phyloP scores from a whole-genome alignment of 2,797 vertebrate genomes.

The Silurus aristotelis region DNA sequence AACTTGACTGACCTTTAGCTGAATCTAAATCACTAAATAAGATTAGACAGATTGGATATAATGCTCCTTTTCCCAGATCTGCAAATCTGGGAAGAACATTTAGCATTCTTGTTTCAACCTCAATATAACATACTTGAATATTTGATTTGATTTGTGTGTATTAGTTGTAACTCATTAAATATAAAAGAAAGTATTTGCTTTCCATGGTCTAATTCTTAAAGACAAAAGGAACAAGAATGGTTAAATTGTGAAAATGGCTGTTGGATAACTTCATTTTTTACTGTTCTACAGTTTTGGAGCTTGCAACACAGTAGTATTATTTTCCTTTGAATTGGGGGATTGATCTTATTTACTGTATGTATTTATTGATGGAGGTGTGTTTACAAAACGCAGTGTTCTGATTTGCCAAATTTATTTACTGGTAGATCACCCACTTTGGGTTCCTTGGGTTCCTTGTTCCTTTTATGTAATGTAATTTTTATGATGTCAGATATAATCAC shows the following conservation, averaged over 20 bases:
- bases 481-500: background rate
- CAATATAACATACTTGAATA: background rate
- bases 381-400: background rate
- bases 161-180: background rate
- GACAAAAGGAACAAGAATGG: too few species aligned
- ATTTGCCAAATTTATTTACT: background rate
- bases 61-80: background rate
- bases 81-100: background rate
- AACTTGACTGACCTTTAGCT: background rate
- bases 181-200: background rate
- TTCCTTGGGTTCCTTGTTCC: background rate
- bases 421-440: background rate
- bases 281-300: background rate
- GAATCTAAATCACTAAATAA: background rate
- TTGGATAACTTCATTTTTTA: background rate
- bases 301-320: background rate
- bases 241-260: background rate
- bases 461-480: background rate
- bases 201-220: too few species aligned
- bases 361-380: background rate
- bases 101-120: background rate
- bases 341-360: background rate
- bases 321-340: background rate
- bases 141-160: background rate
- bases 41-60: background rate